Conservation (phyloP, 2,888 invertebrate species). For the Notodonta ziczac region DNA sequence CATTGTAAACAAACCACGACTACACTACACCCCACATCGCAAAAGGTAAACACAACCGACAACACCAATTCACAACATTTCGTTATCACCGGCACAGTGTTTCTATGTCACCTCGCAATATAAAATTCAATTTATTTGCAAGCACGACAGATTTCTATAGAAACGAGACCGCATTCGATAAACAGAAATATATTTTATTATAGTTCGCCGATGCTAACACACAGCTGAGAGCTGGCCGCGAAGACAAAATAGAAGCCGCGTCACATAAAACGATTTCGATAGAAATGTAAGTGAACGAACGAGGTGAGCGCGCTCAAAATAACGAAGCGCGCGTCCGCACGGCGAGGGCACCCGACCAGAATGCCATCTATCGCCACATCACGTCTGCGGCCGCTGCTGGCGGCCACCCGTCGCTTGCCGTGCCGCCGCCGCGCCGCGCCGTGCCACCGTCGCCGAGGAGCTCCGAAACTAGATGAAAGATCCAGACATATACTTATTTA, state of each 20-base stretch:
- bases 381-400: slow-evolving; percentile 42
- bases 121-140: slow-evolving; percentile 48
- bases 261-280: slow-evolving; percentile 54
- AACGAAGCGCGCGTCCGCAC: slow-evolving; percentile 61
- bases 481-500: slow-evolving; percentile 22
- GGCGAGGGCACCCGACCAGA: slow-evolving; percentile 65
- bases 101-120: slow-evolving; percentile 56
- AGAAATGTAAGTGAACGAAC: slow-evolving; percentile 42
- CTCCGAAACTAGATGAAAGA: slow-evolving; percentile 34
- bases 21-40: slow-evolving; percentile 68
- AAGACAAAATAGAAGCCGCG: slow-evolving; percentile 49
- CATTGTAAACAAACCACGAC: slow-evolving; percentile 81
- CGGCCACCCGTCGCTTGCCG: slow-evolving; percentile 44
- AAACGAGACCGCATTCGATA: slow-evolving; percentile 36
- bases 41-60: slow-evolving; percentile 71
- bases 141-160: slow-evolving; percentile 34
- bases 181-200: slow-evolving; percentile 25
- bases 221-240: slow-evolving; percentile 25
- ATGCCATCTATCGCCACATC: slow-evolving; percentile 69
- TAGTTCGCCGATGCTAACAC: slow-evolving; percentile 42
- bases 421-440: slow-evolving; percentile 17
- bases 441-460: slow-evolving; percentile 30
- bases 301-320: slow-evolving; percentile 42
- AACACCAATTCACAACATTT: slow-evolving; percentile 75
- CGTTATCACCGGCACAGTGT: slow-evolving; percentile 71